Base-by-base conservation (phyloP, 2,797 vertebrate species). In the Amblyopsis hoosieri region DNA sequence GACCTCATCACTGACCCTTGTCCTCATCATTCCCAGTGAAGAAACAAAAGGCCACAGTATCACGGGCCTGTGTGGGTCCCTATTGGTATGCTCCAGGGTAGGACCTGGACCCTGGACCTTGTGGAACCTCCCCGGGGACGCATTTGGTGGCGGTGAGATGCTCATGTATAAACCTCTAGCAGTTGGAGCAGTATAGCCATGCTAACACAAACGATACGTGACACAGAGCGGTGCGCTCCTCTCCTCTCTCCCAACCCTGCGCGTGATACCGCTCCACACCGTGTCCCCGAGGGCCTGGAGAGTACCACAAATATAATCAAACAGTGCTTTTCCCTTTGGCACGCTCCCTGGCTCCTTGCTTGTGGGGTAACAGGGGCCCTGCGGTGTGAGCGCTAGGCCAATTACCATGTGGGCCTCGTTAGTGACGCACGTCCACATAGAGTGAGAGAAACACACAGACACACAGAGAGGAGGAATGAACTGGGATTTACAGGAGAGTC, bases 191-290 rank as follows among this genome's bases (percentile, higher is more conserved):
- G 67, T 63, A 29, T 29, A 70, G 76, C 77, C 86, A 87, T 86
- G 83, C 84, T 88, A 83, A 70, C 66, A 73, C 82, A 86, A 89
- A 90, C 89, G 81, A 88, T 29, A 83, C 71, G 60, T 72, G 58
- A 58, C 72, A 69, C 62, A 54, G 62, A 68, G 60, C 17, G 17
- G 69, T 64, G 23, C 76, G 66, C 71, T 76, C 71, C 71, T 81
- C 66, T 53, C 78, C 68, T 51, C 33, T 19, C 75, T 71, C 68
- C 57, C 72, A 82, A 74, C 76, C 78, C 74, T 71, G 33, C 7
- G 64, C 59, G 79, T 78, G 82, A 50, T 75, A 42, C 64, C 58
- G 69, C 75, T 75, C 11, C 51, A 79, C 83, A 85, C 74, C 63
- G 75, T 76, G 79, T 75, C 73, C 73, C 69, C 0, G 1, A 45